phyloP scores from a whole-genome alignment of 2,797 vertebrate genomes.

The Halcyon chelicuti region DNA sequence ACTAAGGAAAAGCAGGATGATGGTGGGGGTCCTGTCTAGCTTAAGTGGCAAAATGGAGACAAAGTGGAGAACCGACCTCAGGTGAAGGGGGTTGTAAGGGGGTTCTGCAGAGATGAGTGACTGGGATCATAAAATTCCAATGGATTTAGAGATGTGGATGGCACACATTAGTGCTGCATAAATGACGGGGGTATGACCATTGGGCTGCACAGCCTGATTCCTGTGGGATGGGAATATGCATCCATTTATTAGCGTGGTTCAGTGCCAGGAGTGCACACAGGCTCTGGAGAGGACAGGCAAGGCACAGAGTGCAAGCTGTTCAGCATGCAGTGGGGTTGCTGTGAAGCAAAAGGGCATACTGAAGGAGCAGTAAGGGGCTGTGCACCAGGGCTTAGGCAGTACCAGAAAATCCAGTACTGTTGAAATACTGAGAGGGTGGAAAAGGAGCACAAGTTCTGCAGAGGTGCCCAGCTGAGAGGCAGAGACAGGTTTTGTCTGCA shows the following conservation, averaged over 20 bases:
- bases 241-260: background rate
- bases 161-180: background rate
- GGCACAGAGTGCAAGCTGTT: background rate
- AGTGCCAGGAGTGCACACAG: background rate
- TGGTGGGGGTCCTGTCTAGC: accelerated
- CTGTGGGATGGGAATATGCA: background rate
- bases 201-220: accelerated
- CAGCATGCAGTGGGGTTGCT: background rate
- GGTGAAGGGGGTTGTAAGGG: background rate
- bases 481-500: background rate
- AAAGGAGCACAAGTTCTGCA: background rate
- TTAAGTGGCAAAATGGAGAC: background rate
- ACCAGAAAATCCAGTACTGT: background rate
- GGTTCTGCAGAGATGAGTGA: background rate
- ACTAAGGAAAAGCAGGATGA: background rate
- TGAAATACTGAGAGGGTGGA: background rate
- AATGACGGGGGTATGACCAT: background rate
- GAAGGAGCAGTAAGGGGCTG: background rate
- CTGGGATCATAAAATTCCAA: background rate
- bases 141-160: background rate
- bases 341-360: background rate
- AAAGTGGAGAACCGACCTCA: accelerated
- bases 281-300: background rate
- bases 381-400: accelerated
- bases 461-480: background rate